These are phyloP conservation scores for Acromyrmex echinatior DNA, from an alignment of 1,140 invertebrate genomes.

Conservation along the genomic window DNA sequence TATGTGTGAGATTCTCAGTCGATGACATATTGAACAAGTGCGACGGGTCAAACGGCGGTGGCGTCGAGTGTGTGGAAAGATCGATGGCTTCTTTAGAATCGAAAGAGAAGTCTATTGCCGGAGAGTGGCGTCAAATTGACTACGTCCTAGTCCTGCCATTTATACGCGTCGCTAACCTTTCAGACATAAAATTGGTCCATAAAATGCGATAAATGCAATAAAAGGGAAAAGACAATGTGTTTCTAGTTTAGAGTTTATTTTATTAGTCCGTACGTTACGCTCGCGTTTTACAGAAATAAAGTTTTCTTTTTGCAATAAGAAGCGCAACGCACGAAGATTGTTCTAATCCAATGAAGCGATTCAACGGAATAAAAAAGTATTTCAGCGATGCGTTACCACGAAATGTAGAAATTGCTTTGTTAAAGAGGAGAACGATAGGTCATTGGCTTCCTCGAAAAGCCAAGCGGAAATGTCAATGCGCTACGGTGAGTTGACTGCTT, in stretches of 20 bases:
- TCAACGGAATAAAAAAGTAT: not conserved
- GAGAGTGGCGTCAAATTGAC: conserved; percentile 55
- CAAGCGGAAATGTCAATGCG: conserved; percentile 41
- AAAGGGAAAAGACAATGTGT: conserved; percentile 4
- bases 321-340: not conserved
- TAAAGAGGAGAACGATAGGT: conserved; percentile 43
- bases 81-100: conserved; percentile 62
- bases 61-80: conserved; percentile 47
- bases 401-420: not conserved
- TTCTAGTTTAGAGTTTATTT: conserved; percentile 26
- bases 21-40: conserved; percentile 54
- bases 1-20: conserved; percentile 18
- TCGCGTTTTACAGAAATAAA: not conserved
- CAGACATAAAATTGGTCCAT: conserved; percentile 26
- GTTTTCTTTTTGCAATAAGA: not conserved
- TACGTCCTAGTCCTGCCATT: conserved; percentile 30
- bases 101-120: conserved; percentile 51
- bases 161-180: conserved; percentile 41
- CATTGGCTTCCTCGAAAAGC: conserved; percentile 34
- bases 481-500: conserved; percentile 64
- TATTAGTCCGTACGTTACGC: not conserved
- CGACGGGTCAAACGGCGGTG: conserved; percentile 47
- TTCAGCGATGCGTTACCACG: not conserved
- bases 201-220: conserved; percentile 23
- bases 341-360: not conserved